phyloP scores from a whole-genome alignment of 1,140 invertebrate species.

The Zaprionus lachaisei region DNA sequence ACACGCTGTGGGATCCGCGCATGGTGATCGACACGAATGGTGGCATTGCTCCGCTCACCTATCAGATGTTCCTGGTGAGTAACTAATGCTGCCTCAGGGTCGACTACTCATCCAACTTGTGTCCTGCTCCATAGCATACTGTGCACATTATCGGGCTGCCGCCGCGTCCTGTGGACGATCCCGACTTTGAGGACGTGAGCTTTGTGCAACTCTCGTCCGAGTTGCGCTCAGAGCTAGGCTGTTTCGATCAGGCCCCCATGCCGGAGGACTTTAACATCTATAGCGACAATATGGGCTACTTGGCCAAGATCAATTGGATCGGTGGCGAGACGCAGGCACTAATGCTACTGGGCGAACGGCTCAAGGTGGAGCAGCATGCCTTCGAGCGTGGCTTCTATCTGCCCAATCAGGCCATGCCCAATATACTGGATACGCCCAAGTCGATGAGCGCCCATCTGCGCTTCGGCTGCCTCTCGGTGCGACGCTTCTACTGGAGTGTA shows the following conservation, averaged over 20 bases:
- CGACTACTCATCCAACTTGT: neutral
- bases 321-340: slow-evolving; percentile 90
- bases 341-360: slow-evolving; percentile 85
- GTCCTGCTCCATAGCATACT: slow-evolving; percentile 85
- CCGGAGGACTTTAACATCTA: slow-evolving; percentile 87
- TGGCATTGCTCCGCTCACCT: slow-evolving; percentile 90
- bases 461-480: slow-evolving; percentile 88
- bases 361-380: slow-evolving; percentile 87
- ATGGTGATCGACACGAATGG: slow-evolving; percentile 89
- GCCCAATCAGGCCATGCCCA: slow-evolving; percentile 89
- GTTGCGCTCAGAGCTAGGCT: slow-evolving; percentile 84
- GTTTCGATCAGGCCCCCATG: slow-evolving; percentile 85
- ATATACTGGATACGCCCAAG: slow-evolving; percentile 88
- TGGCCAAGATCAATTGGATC: slow-evolving; percentile 85
- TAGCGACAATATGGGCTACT: slow-evolving; percentile 82
- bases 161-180: slow-evolving; percentile 86
- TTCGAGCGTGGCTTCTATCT: slow-evolving; percentile 87
- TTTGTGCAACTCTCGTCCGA: slow-evolving; percentile 85
- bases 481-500: slow-evolving; percentile 88
- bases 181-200: slow-evolving; percentile 85
- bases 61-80: slow-evolving; percentile 89
- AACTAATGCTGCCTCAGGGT: neutral
- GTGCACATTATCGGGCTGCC: slow-evolving; percentile 87
- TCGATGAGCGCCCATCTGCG: slow-evolving; percentile 89
- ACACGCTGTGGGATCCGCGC: slow-evolving; percentile 90